Evolutionary conservation across 2,797 vertebrate species (phyloP), one percentile per base, ranked within the genome.

Genomic region (Gymnoscopelus braueri): DNA sequence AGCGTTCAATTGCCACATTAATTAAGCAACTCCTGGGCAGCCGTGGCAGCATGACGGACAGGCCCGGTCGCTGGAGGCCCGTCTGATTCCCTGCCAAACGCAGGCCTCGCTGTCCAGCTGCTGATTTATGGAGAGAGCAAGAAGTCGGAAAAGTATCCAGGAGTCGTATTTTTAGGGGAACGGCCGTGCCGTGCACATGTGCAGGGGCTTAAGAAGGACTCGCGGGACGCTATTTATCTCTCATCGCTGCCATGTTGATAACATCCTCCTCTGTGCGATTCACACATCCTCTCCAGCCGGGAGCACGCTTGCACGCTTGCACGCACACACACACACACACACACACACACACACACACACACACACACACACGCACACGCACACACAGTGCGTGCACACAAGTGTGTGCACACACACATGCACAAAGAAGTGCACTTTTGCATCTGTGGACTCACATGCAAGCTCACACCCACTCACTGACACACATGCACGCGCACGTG

Each of bases 1-100:
- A 79, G 88, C 89, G 56, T 91, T 93, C 87, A 89, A 91, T 93
- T 85, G 90, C 87, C 84, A 93, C 92, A 92, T 94, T 93, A 93
- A 93, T 94, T 94, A 94, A 90, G 87, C 86, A 69, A 78, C 86
- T 63, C 87, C 66, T 67, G 77, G 88, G 84, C 78, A 67, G 86
- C 86, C 67, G 80, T 67, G 85, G 87, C 80, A 87, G 91, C 86
- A 87, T 92, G 92, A 93, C 85, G 84, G 91, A 91, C 92, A 88
- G 85, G 87, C 88, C 85, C 32, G 83, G 89, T 89, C 90, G 85
- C 91, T 60, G 75, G 90, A 88, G 90, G 87, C 84, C 63, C 32
- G 84, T 87, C 83, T 88, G 90, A 91, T 89, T 77, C 79, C n/a
- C 63, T 80, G 91, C 93, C 92, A 94, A 90, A 76, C 88, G 82